Base-by-base conservation (phyloP, 2,113 vertebrate genomes). In the Phylloscopus whistleri region DNA sequence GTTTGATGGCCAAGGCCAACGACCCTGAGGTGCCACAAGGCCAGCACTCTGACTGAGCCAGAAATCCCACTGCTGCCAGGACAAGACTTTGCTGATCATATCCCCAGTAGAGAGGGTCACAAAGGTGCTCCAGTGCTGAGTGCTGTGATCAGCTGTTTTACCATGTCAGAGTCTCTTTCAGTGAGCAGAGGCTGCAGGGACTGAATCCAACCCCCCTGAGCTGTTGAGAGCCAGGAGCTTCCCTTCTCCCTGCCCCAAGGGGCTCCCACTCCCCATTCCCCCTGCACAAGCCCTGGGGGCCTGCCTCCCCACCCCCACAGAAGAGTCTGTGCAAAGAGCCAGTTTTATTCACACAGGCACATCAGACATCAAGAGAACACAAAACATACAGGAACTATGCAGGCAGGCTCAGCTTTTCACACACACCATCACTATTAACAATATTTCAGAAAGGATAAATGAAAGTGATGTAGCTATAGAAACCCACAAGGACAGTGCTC, bases 311-410 rank as follows among this genome's bases (percentile, higher is more conserved):
- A 15, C 5, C 7, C 48, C 44, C 58, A 35, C 5, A 18, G 9
- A 75, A 24, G 46, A 24, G 48, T 79, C 33, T 94, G 48, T 95
- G 96, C 96, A 96, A 96, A 97, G 90, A 93, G 74, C 28, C 58
- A 24, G 41, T 39, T 98, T 98, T 98, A 98, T 96, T 97, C 78
- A 83, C 39, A 73, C 12, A 20, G 91, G 22, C 73, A 79, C 78
- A 62, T 60, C 80, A 93, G 81, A 87, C 26, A 8, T 15, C 46
- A 66, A 59, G 76, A 70, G 72, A 91, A 52, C 92, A 93, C 60
- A 81, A 93, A 90, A 89, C 35, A 59, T 12, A 72, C 59, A 83
- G 89, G 89, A 91, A 84, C 92, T 93, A n/a, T 78, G 90, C 55
- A 86, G 75, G n/a, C 39, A 58, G 48, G 83, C 59, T 93, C 75